Conservation (phyloP, 2,113 vertebrate genomes). For the Pelecanus crispus region DNA sequence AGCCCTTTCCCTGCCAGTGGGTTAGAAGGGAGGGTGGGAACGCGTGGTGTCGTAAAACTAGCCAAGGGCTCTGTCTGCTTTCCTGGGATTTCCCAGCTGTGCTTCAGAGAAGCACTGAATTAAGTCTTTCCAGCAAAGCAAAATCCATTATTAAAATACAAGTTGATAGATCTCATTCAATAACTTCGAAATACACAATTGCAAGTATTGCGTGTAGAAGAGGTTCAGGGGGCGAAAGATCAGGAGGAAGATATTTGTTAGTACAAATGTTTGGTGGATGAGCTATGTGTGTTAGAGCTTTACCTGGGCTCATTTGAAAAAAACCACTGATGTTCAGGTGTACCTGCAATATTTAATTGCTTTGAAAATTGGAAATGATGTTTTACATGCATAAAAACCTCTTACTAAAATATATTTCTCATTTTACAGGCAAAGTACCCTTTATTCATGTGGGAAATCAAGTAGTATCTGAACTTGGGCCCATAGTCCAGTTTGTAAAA, state of each 20-base stretch:
- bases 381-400: neutral
- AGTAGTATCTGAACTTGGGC: conserved; percentile 94
- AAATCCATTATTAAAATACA: neutral
- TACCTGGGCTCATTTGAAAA: neutral
- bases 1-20: neutral
- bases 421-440: conserved; percentile 86
- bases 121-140: neutral
- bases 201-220: neutral
- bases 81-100: neutral
- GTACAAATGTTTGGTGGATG: neutral
- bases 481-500: conserved; percentile 97
- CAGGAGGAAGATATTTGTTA: neutral
- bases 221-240: neutral
- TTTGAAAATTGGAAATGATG: neutral
- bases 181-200: neutral
- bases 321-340: neutral
- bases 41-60: neutral
- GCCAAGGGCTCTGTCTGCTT: neutral
- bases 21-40: neutral
- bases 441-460: conserved; percentile 97
- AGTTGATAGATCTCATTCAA: neutral
- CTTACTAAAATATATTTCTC: conserved; percentile 22
- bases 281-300: neutral
- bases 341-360: neutral
- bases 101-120: neutral